phyloP scores from a whole-genome alignment of 2,888 invertebrate genomes.

The Dorcus hopei region DNA sequence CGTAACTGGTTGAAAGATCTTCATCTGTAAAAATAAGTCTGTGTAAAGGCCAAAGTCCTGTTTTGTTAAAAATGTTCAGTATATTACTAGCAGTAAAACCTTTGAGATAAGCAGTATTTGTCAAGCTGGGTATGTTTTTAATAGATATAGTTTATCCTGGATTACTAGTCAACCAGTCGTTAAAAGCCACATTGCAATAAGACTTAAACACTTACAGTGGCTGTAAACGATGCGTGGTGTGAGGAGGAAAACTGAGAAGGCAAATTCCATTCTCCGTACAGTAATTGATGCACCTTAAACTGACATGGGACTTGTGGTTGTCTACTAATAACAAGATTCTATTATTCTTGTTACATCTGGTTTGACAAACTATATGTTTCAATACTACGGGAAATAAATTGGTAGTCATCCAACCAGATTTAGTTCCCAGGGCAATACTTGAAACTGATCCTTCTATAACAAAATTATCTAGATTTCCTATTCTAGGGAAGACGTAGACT shows the following conservation, averaged over 20 bases:
- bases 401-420: slow-evolving; percentile 26
- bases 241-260: slow-evolving; percentile 30
- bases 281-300: no score
- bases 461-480: slow-evolving; percentile 23
- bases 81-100: slow-evolving; percentile 9
- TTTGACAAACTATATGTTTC: slow-evolving; percentile 24
- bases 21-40: no score
- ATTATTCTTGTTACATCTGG: slow-evolving; percentile 21
- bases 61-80: not conserved
- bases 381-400: slow-evolving; percentile 23
- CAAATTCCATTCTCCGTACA: no score
- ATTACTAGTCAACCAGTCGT: slow-evolving; percentile 29
- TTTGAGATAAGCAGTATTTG: not conserved
- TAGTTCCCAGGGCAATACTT: slow-evolving; percentile 19
- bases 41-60: no score
- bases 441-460: not conserved
- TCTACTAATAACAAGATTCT: slow-evolving; percentile 25
- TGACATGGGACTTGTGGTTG: slow-evolving; percentile 26
- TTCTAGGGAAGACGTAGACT: slow-evolving; percentile 31
- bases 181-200: slow-evolving; percentile 21
- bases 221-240: slow-evolving; percentile 30
- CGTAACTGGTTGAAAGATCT: no score
- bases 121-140: not conserved
- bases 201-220: slow-evolving; percentile 32
- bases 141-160: no score